A percentile compares a stretch with the other conserved stretches of the same genome.
Evolutionary conservation across 2,113 vertebrate genomes (phyloP).

Genomic region (Sakesphorus luctuosus): DNA sequence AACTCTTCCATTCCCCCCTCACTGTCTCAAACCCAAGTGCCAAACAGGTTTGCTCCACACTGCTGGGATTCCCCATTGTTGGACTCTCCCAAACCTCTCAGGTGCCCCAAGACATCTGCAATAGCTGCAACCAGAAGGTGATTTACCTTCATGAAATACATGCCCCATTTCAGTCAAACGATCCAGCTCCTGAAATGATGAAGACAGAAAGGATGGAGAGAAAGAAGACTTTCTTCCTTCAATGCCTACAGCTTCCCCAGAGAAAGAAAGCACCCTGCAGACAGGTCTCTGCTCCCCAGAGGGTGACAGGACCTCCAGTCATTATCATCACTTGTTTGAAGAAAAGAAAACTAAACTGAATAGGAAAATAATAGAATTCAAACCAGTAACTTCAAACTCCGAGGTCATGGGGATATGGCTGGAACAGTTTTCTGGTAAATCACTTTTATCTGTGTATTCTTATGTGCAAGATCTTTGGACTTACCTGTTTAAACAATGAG

Average conservation of each 20-base stretch:
- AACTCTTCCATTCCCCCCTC: neutral
- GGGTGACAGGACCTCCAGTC: accelerated
- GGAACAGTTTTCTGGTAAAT: neutral
- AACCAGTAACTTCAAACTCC: neutral
- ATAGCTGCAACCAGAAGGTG: neutral
- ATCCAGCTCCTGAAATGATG: neutral
- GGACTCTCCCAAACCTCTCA: neutral
- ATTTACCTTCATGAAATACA: neutral
- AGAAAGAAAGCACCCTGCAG: neutral
- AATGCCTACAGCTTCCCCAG: neutral
- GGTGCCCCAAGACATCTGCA: neutral
- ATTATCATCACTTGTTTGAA: accelerated
- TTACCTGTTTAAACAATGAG: neutral
- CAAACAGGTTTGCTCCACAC: neutral
- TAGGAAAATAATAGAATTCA: neutral
- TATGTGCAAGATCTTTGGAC: accelerated
- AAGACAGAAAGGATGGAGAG: neutral
- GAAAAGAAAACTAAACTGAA: neutral
- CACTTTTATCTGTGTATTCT: neutral
- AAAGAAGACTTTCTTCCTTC: neutral
- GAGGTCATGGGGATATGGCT: neutral
- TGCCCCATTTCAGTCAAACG: neutral
- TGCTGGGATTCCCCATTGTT: too few species aligned
- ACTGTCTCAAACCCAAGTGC: neutral
- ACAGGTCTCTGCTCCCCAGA: neutral